Evolutionary conservation across 2,797 vertebrate genomes (phyloP).

Genomic region (Psittacula derbiana): DNA sequence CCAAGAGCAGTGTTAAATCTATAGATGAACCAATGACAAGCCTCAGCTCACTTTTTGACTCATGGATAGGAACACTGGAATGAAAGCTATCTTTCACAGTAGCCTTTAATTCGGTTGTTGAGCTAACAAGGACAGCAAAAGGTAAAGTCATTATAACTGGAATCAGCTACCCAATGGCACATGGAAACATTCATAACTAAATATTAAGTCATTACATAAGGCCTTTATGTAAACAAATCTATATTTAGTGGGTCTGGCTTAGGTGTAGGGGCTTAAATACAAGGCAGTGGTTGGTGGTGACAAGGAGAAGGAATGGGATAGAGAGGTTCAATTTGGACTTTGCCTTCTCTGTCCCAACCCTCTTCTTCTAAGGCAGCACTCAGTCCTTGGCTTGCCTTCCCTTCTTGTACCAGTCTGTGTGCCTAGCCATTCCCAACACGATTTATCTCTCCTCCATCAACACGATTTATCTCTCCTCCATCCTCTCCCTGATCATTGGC

Average conservation of each 20-base stretch:
- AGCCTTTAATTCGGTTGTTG: conserved; percentile 6
- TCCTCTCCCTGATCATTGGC: neutral
- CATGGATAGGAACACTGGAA: neutral
- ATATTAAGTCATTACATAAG: neutral
- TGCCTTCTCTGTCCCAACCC: neutral
- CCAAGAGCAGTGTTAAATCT: neutral
- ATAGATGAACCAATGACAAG: neutral
- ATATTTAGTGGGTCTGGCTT: neutral
- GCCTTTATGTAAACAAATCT: neutral
- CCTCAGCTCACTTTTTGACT: neutral
- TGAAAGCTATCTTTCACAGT: neutral
- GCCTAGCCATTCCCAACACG: neutral
- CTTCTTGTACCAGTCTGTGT: neutral
- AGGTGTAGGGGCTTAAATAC: neutral
- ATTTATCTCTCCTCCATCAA: neutral
- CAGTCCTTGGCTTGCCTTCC: neutral
- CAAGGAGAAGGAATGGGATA: neutral
- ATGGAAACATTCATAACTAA: neutral
- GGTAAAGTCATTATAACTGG: neutral
- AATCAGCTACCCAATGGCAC: neutral
- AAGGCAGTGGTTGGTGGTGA: neutral
- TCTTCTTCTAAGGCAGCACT: neutral
- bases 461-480: neutral
- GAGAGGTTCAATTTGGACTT: neutral
- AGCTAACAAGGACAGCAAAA: neutral